Conservation (phyloP, 2,797 vertebrate species). For the Etheostoma perlongum region DNA sequence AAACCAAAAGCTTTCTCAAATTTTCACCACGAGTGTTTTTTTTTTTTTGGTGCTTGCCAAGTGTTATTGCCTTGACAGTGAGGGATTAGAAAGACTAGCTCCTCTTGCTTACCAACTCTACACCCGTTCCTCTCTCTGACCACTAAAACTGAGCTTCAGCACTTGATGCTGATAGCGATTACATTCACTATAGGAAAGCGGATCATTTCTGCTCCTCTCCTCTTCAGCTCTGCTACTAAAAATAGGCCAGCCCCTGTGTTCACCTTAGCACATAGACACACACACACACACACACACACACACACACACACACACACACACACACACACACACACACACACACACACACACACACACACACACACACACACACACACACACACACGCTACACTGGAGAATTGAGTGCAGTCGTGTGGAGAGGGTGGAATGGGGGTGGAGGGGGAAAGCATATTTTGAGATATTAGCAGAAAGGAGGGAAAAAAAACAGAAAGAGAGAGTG, state of each 20-base stretch:
- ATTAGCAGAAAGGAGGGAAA: conserved; percentile 39
- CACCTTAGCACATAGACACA: conserved; percentile 62
- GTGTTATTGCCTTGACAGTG: conserved; percentile 33
- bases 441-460: conserved; percentile 57
- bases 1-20: conserved; percentile 44
- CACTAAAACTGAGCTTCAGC: conserved; percentile 33
- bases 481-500: conserved; percentile 29
- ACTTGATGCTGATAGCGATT: conserved; percentile 64
- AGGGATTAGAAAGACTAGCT: conserved; percentile 34
- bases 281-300: conserved; percentile 4
- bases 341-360: conserved; percentile 8
- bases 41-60: conserved; percentile 25
- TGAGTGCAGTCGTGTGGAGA: conserved; percentile 55
- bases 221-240: conserved; percentile 66
- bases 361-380: conserved; percentile 6
- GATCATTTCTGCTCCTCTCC: conserved; percentile 65
- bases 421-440: conserved; percentile 26
- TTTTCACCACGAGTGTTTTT: conserved; percentile 27
- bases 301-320: conserved; percentile 6
- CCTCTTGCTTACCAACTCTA: conserved; percentile 23
- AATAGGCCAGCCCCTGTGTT: conserved; percentile 74
- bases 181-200: conserved; percentile 61
- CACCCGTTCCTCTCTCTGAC: conserved; percentile 37
- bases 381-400: conserved; percentile 50
- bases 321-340: conserved; percentile 26